Base-by-base conservation (phyloP, 1,140 invertebrate species). In the Drosophila erecta region DNA sequence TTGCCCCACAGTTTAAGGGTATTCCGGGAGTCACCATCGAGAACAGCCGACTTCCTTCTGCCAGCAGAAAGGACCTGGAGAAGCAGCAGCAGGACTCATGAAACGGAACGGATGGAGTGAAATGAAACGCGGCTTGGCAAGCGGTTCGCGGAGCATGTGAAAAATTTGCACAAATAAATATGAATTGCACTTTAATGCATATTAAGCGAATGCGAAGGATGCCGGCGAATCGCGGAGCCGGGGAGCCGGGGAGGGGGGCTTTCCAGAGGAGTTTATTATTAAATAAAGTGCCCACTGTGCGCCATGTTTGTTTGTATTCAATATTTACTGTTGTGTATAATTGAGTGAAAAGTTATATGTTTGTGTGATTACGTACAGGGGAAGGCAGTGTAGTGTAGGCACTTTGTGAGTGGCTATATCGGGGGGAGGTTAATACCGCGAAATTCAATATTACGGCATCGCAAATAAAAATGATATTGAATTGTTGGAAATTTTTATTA, bases 81-180 rank as follows among this genome's bases (percentile, higher is more conserved):
- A 38, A n/a, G 7, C 22, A 37, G 33, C 49, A 6, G 22, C 54
- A 49, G 22, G 54, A 67, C 37, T 50, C 56, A 51, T 67, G 55
- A 67, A 60, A 55, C 72, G 54, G 30, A 44, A 53, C 24, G 72
- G 50, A 49, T 59, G 53, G 46, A 62, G 53, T 33, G 58, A 54
- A 58, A 55, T 50, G 57, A 57, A 57, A 49, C 35, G 70, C 43
- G 49, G 41, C 58, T 53, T 51, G 73, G 54, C 20, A 43, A 37
- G 54, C 33, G 37, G 41, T 67, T 50, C 71, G 44, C 49, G 17
- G 62, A 58, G 83, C 70, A 83, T 89, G 79, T 67, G 76, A 80
- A 89, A 89, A 87, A 87, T 89, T 89, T 87, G 84, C 84, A 89
- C 84, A 87, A 87, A 87, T 87, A 87, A 87, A 84, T 87, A 89